These are phyloP conservation scores for Orthonychiurus folsomi DNA, from an alignment of 2,888 invertebrate genomes.

Conservation along the genomic window DNA sequence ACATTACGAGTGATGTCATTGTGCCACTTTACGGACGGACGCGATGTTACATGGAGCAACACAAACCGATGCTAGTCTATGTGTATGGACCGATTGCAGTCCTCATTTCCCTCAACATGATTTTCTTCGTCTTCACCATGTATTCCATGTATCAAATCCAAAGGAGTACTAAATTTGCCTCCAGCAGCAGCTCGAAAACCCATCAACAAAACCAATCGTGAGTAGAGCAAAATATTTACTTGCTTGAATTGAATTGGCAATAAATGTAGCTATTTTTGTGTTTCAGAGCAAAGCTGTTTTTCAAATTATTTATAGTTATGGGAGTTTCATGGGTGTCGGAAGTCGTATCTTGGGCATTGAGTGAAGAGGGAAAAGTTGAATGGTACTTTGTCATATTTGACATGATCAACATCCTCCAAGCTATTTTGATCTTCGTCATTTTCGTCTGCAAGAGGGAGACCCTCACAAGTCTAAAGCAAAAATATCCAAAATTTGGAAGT, in stretches of 20 bases:
- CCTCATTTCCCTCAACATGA: slow-evolving; percentile 26
- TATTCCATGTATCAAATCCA: slow-evolving; percentile 33
- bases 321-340: slow-evolving; percentile 37
- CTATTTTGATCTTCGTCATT: slow-evolving; percentile 34
- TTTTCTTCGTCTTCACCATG: slow-evolving; percentile 32
- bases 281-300: slow-evolving; percentile 30
- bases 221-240: slow-evolving; percentile 15
- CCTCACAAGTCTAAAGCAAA: slow-evolving; percentile 28
- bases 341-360: slow-evolving; percentile 29
- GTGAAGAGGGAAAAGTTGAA: slow-evolving; percentile 18
- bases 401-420: slow-evolving; percentile 34
- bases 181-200: slow-evolving; percentile 33
- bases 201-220: slow-evolving; percentile 34
- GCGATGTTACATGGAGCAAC: slow-evolving; percentile 26
- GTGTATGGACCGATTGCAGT: slow-evolving; percentile 34
- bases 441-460: slow-evolving; percentile 37
- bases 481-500: slow-evolving; percentile 34
- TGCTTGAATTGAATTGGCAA: no score
- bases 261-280: no score
- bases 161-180: slow-evolving; percentile 35
- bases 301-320: slow-evolving; percentile 36
- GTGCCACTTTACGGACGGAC: slow-evolving; percentile 30
- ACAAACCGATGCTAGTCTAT: slow-evolving; percentile 30
- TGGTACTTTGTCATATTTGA: slow-evolving; percentile 34
- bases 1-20: slow-evolving; percentile 30